Evolutionary conservation across 2,888 invertebrate species (phyloP), one percentile per base, ranked within the genome.

Genomic region (Drosophila peninsularis): DNA sequence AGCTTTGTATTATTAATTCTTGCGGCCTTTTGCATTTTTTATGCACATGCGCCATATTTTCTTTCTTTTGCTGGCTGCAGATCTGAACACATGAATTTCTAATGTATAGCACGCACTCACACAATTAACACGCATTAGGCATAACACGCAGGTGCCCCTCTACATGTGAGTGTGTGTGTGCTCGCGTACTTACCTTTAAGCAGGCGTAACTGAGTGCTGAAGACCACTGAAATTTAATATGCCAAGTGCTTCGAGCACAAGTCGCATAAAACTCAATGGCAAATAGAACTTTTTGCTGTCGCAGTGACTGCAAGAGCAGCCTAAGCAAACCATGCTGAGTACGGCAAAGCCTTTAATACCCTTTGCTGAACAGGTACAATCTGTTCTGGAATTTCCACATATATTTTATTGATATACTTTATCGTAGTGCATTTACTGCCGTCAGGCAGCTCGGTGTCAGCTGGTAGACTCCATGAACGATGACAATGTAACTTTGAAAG

Each of bases 1-100:
- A 73, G 53, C 74, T 67, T 78, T 76, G 62, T 70, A 62, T 64
- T 73, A 69, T 78, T 76, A 65, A 76, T 74, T 69, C 52, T 13
- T 62, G 78, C 37, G 80, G 68, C 45, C 60, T 57, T 63, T 72
- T 68, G 68, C 72, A 78, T 76, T 47, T 68, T 67, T 73, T 39
- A 78, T 66, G 9, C 44, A 45, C 45, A n/a, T 2, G 11, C 13
- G 10, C 14, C 34, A 37, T 21, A 24, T 17, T 52, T 19, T 37
- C 36, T 36, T 45, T 13, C 21, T 54, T 53, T 49, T n/a, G 1
- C 34, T 24, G 47, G 9, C 36, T 52, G 32, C 14, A 64, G 32
- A 13, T 13, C 32, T 30, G 30, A 30, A 39, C 63, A 27, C 60
- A 70, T 70, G 62, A 75, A 66, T 66, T 55, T 53, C 21, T 53